Percentiles rank a stretch among this genome's conserved stretches.
phyloP scores from a whole-genome alignment of 2,113 vertebrate genomes.

The Physeter macrocephalus region DNA sequence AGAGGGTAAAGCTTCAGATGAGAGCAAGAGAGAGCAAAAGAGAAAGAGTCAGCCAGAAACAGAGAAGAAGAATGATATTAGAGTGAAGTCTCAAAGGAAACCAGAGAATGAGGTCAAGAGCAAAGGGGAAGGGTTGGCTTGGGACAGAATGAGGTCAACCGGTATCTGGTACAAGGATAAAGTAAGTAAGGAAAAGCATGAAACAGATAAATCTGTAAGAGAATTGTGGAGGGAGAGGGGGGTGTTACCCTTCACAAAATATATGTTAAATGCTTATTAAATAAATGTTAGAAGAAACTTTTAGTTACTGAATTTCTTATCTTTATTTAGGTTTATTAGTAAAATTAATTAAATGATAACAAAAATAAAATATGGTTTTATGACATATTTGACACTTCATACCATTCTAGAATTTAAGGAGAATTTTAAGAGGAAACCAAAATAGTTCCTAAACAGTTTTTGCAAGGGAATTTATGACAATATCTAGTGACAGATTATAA shows the following conservation, averaged over 20 bases:
- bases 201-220: not conserved
- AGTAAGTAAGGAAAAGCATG: not conserved
- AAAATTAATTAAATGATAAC: conserved; percentile 14
- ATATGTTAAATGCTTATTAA: conserved; percentile 11
- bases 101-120: not conserved
- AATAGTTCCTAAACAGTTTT: not conserved
- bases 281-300: not conserved
- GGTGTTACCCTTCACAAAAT: not conserved
- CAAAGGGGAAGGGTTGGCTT: not conserved
- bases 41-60: not conserved
- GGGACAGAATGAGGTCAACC: not conserved
- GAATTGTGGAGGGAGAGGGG: not conserved
- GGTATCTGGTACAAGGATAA: not conserved
- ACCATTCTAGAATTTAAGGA: not conserved
- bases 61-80: not conserved
- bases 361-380: conserved; percentile 29
- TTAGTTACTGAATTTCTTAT: conserved; percentile 5
- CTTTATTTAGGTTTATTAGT: not conserved
- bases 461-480: not conserved
- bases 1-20: not conserved
- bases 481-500: not conserved
- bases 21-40: not conserved
- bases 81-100: not conserved
- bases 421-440: not conserved
- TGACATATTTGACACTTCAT: not conserved